These are phyloP conservation scores for Parasteatoda lunata DNA, from an alignment of 2,888 invertebrate species.

Conservation along the genomic window DNA sequence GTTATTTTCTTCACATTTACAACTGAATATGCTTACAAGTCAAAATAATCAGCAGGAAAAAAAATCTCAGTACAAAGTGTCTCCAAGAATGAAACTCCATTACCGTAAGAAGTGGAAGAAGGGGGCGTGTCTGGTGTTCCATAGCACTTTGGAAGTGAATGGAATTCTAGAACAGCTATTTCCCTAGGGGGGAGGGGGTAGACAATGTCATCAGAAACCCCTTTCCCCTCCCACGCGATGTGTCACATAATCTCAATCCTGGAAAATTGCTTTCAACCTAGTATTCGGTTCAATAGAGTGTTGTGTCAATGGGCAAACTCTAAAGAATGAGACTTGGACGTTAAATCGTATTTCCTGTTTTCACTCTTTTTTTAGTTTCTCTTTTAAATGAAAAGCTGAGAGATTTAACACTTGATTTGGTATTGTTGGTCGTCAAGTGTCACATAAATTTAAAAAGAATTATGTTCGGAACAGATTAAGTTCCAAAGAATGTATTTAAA, in stretches of 20 bases:
- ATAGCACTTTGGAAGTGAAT: constrained; percentile 56
- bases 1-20: too few species aligned
- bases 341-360: not conserved
- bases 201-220: constrained; percentile 54
- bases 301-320: not conserved
- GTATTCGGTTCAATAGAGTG: not conserved
- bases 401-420: not conserved
- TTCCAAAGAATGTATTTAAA: too few species aligned
- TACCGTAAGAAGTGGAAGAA: not conserved
- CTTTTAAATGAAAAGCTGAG: not conserved
- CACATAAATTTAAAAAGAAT: not conserved
- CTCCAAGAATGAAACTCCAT: constrained; percentile 31
- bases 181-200: constrained; percentile 37
- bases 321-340: not conserved
- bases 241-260: constrained; percentile 62
- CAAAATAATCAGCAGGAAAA: not conserved
- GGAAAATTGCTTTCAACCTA: constrained; percentile 55
- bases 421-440: not conserved
- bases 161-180: constrained; percentile 60
- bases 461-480: not conserved
- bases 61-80: constrained; percentile 1
- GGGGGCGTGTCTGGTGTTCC: constrained; percentile 30
- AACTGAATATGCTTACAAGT: too few species aligned
- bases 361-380: not conserved
- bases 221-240: constrained; percentile 33